Percentiles rank a stretch among this genome's conserved stretches.
These are phyloP conservation scores for Tiaroga cobitis DNA, from an alignment of 2,797 vertebrate species.

Conservation along the genomic window DNA sequence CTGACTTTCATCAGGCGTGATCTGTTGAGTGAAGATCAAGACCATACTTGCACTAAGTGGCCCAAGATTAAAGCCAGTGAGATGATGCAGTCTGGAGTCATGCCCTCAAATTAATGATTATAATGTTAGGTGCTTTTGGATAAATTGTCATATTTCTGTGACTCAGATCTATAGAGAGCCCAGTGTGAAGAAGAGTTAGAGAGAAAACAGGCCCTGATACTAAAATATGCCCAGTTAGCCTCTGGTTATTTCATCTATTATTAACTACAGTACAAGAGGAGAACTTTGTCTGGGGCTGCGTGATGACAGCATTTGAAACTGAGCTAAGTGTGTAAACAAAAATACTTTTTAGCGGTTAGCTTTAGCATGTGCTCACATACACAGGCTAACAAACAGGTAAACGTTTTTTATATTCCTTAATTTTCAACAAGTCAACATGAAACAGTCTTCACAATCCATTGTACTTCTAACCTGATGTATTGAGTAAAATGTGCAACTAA, in stretches of 20 bases:
- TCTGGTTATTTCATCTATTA: conserved; percentile 46
- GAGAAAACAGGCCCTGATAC: conserved; percentile 34
- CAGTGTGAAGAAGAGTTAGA: conserved; percentile 42
- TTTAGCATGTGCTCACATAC: neutral
- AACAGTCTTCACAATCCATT: neutral
- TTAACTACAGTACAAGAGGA: conserved; percentile 43
- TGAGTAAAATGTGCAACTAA: neutral
- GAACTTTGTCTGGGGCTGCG: conserved; percentile 23
- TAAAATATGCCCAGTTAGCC: conserved; percentile 42
- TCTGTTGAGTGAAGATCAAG: conserved; percentile 15
- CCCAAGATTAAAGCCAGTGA: neutral
- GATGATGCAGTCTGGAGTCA: conserved; percentile 12
- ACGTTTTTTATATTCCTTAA: too few species aligned
- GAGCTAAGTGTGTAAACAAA: conserved; percentile 28
- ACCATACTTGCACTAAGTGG: neutral
- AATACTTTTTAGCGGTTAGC: neutral
- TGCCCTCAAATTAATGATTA: conserved; percentile 1
- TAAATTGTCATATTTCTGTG: neutral
- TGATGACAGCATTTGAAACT: conserved; percentile 35
- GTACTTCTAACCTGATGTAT: neutral
- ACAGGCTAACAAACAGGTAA: neutral
- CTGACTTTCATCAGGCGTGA: neutral
- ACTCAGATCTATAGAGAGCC: neutral
- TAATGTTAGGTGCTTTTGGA: neutral
- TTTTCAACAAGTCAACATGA: conserved; percentile 6